phyloP scores from a whole-genome alignment of 2,113 vertebrate species.

The Oceanites oceanicus region DNA sequence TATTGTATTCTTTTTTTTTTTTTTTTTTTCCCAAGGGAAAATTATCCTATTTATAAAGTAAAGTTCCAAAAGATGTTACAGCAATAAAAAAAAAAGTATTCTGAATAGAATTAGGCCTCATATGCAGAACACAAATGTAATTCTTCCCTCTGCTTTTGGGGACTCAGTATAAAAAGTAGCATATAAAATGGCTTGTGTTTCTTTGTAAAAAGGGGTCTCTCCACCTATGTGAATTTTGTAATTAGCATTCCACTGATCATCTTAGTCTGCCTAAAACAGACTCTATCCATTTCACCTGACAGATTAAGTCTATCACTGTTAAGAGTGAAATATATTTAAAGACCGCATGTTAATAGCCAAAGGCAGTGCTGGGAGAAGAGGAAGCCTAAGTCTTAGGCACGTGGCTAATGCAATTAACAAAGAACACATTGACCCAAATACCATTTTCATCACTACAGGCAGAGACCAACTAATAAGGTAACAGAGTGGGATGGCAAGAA shows the following conservation, averaged over 20 bases:
- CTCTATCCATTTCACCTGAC: conserved; percentile 17
- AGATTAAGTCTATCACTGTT: neutral
- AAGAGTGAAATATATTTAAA: conserved; percentile 43
- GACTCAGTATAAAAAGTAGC: neutral
- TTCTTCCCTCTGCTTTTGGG: neutral
- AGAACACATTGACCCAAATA: conserved; percentile 72
- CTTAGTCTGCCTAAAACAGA: conserved; percentile 13
- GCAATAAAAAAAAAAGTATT: neutral
- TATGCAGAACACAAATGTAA: neutral
- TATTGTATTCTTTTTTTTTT: neutral
- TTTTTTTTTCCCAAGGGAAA: neutral
- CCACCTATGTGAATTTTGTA: neutral
- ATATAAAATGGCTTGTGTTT: neutral
- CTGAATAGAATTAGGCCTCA: neutral
- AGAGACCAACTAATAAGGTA: neutral
- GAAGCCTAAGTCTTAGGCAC: conserved; percentile 66
- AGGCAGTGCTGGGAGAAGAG: conserved; percentile 19
- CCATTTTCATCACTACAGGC: neutral
- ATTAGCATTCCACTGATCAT: neutral
- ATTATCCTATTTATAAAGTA: neutral
- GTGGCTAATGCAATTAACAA: conserved; percentile 77
- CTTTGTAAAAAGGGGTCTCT: neutral
- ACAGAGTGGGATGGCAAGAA: neutral
- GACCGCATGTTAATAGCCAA: conserved; percentile 19
- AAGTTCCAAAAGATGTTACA: neutral